A percentile compares a stretch with the other conserved stretches of the same genome.
These are phyloP conservation scores for Aspiorhynchus laticeps DNA, from an alignment of 2,113 vertebrate species.

Conservation along the genomic window DNA sequence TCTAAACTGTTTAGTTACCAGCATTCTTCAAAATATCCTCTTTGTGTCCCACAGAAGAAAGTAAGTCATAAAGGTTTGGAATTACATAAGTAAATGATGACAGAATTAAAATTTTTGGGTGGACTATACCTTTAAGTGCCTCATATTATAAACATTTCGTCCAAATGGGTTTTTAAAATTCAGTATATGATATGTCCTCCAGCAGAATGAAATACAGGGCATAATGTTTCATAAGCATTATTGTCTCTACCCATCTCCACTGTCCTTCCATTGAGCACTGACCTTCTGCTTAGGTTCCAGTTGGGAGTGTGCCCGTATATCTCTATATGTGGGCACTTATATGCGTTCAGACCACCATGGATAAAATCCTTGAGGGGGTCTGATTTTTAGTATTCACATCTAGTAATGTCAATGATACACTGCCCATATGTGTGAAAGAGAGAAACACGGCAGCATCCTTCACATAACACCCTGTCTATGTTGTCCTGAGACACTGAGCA, in stretches of 20 bases:
- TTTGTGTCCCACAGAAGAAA: not conserved
- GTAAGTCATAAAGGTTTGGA: not conserved
- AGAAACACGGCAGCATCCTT: not conserved
- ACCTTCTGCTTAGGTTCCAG: slow-evolving; percentile 4
- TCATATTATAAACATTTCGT: not conserved
- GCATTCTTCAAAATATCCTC: not conserved
- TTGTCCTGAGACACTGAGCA: no score
- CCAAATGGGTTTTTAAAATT: not conserved
- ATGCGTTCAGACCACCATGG: not conserved
- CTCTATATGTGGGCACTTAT: not conserved
- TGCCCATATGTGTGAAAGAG: not conserved
- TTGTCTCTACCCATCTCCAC: not conserved
- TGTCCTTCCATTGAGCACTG: not conserved
- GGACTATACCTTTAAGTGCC: not conserved
- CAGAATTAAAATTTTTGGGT: not conserved
- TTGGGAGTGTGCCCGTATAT: not conserved
- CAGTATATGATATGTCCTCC: not conserved
- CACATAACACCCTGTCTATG: not conserved
- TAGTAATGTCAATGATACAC: not conserved
- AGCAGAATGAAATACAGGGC: not conserved
- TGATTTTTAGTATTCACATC: not conserved
- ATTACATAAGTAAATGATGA: not conserved
- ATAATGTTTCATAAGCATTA: slow-evolving; percentile 2
- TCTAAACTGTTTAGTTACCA: not conserved
- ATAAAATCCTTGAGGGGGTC: slow-evolving; percentile 11